Evolutionary conservation across 1,140 invertebrate genomes (phyloP).

Genomic region (Bicyclus anynana): DNA sequence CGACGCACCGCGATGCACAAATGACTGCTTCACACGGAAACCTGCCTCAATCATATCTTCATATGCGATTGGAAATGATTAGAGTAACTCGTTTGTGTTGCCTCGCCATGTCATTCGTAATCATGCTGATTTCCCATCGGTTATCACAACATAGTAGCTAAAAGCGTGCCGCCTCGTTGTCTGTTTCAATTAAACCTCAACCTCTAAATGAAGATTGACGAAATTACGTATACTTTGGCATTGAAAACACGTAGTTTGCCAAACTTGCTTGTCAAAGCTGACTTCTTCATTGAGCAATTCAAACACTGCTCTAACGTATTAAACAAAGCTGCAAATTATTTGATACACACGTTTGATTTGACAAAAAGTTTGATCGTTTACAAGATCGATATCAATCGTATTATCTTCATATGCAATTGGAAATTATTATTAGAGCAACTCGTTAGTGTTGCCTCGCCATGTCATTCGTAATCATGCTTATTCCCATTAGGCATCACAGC

Average conservation of each 20-base stretch:
- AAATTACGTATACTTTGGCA: too few species aligned
- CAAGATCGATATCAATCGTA: too few species aligned
- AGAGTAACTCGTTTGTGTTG: neutral
- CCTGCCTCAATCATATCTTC: slow-evolving; percentile 18
- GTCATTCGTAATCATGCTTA: neutral
- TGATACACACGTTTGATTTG: too few species aligned
- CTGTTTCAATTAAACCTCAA: too few species aligned
- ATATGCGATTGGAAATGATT: slow-evolving; percentile 15
- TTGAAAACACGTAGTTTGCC: too few species aligned
- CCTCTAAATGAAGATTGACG: too few species aligned
- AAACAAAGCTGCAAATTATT: too few species aligned
- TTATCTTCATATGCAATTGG: slow-evolving; percentile 10
- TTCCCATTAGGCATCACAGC: neutral
- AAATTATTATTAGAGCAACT: slow-evolving; percentile 4
- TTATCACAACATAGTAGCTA: neutral
- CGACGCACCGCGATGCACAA: slow-evolving; percentile 38
- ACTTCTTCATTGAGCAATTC: too few species aligned
- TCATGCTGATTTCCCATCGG: neutral
- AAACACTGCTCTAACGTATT: too few species aligned
- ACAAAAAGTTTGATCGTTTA: too few species aligned
- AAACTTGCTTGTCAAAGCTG: too few species aligned
- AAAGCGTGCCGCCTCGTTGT: too few species aligned
- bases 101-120: neutral
- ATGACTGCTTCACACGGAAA: slow-evolving; percentile 38
- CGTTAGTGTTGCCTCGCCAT: neutral